Conservation (phyloP, 1,140 invertebrate species). For the Drosophila kohkoa region DNA sequence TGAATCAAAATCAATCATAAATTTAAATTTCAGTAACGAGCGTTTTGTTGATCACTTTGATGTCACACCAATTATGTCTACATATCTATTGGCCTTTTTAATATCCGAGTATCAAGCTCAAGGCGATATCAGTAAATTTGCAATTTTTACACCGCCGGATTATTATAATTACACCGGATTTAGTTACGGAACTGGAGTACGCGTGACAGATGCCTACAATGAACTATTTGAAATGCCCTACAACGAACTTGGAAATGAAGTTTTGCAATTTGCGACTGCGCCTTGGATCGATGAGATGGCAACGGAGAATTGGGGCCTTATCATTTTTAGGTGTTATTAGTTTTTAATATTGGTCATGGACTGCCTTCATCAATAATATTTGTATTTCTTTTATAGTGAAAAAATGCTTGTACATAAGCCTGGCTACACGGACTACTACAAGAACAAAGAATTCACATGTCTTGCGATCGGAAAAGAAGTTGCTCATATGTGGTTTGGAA, state of each 20-base stretch:
- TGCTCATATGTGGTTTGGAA: conserved; percentile 89
- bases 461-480: conserved; percentile 88
- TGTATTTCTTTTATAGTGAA: conserved; percentile 43
- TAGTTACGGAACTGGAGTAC: conserved; percentile 86
- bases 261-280: conserved; percentile 89
- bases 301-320: conserved; percentile 92
- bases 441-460: conserved; percentile 85
- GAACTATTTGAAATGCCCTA: conserved; percentile 85
- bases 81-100: conserved; percentile 91
- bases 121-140: conserved; percentile 66
- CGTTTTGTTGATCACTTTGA: conserved; percentile 69
- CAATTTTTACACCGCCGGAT: conserved; percentile 88
- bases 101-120: conserved; percentile 88
- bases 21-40: conserved; percentile 38
- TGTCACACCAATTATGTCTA: conserved; percentile 90
- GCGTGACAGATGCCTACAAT: conserved; percentile 85
- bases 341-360: neutral
- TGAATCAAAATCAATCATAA: neutral
- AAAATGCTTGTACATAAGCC: conserved; percentile 52
- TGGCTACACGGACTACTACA: conserved; percentile 66
- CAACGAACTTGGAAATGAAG: conserved; percentile 77
- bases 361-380: too few relatives aligned
- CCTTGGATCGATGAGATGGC: conserved; percentile 91
- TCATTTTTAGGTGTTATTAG: conserved; percentile 86
- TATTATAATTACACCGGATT: conserved; percentile 87